Conservation (phyloP, 2,797 vertebrate species). For the Remorina albescens region DNA sequence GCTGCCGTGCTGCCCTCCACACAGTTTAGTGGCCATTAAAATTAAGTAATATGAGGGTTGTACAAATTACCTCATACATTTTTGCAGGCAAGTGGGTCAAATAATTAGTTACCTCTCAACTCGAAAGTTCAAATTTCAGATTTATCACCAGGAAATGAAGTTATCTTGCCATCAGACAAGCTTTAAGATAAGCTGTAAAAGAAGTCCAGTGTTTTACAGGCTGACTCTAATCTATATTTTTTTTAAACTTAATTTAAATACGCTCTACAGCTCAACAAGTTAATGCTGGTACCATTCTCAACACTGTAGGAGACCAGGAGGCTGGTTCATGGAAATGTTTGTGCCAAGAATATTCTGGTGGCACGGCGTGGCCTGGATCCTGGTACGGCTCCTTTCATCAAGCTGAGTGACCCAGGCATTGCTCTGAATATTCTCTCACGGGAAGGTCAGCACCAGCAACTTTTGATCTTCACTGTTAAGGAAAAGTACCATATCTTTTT, state of each 20-base stretch:
- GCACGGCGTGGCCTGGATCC: conserved; percentile 88
- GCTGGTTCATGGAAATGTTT: conserved; percentile 93
- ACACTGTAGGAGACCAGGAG: conserved; percentile 89
- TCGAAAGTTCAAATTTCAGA: not conserved
- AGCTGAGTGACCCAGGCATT: conserved; percentile 94
- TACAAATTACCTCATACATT: not conserved
- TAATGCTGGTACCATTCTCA: not conserved
- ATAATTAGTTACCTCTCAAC: not conserved
- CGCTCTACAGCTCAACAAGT: not conserved
- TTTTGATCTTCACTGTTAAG: not conserved
- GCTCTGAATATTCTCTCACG: conserved; percentile 87
- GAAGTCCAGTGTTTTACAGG: not conserved
- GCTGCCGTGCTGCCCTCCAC: too few relatives aligned
- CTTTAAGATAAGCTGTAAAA: conserved; percentile 27
- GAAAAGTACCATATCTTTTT: conserved; percentile 15
- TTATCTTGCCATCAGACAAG: conserved; percentile 14
- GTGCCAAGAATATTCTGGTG: conserved; percentile 93
- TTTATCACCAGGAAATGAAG: conserved; percentile 27
- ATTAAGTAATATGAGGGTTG: not conserved
- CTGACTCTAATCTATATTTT: not conserved
- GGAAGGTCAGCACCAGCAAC: conserved; percentile 84
- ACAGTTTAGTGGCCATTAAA: not conserved
- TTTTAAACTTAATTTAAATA: not conserved
- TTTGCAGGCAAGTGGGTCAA: not conserved
- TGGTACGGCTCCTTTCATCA: conserved; percentile 88